Evolutionary conservation across 2,888 invertebrate species (phyloP).

Genomic region (Meta bourneti): DNA sequence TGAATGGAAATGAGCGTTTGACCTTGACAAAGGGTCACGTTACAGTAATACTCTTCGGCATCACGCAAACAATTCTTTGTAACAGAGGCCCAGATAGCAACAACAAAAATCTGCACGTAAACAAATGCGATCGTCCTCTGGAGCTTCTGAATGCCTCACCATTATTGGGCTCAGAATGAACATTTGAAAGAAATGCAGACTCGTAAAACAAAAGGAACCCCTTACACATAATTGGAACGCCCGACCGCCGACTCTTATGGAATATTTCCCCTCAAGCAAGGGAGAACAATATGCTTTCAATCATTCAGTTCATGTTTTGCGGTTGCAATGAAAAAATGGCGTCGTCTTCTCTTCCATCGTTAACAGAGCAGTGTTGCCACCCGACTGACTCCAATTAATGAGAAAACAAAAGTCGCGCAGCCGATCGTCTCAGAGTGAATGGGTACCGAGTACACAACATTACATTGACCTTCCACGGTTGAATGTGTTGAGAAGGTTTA

Average conservation of each 20-base stretch:
- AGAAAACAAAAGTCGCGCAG: constrained; percentile 34
- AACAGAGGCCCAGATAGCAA: neutral
- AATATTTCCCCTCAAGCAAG: neutral
- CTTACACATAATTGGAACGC: constrained; percentile 26
- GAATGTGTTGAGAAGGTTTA: neutral
- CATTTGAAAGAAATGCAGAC: constrained; percentile 1
- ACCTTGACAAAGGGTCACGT: neutral
- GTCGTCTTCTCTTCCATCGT: constrained; percentile 5
- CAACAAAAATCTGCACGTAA: neutral
- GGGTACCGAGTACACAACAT: constrained; percentile 17
- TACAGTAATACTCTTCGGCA: neutral
- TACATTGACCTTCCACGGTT: constrained; percentile 10
- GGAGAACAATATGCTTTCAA: constrained; percentile 10
- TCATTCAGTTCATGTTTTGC: neutral
- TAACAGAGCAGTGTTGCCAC: constrained; percentile 19
- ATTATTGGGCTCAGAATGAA: neutral
- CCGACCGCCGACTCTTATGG: neutral
- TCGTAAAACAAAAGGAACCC: constrained; percentile 1
- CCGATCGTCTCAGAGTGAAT: constrained; percentile 3
- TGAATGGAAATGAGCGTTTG: neutral
- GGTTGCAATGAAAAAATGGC: constrained; percentile 2
- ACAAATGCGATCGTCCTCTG: constrained; percentile 16
- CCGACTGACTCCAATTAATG: constrained; percentile 37
- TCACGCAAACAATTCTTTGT: neutral
- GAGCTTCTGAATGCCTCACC: neutral